Base-by-base conservation (phyloP, 2,113 vertebrate genomes). In the Colinus virginianus region DNA sequence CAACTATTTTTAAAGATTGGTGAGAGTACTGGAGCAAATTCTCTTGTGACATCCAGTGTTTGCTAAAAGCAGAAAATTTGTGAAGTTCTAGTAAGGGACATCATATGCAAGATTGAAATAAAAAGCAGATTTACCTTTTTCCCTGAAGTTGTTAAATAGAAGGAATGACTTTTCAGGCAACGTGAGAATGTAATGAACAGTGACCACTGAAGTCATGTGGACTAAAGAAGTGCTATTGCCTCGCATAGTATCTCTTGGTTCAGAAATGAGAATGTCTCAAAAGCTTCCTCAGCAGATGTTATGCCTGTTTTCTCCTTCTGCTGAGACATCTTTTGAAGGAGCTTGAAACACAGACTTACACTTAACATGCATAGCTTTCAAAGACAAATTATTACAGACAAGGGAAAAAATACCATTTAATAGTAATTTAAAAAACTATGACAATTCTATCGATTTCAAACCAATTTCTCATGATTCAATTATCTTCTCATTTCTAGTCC, bases 391-490 rank as follows among this genome's bases (percentile, higher is more conserved):
- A 86, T 94, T 78, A 78, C 9, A 68, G 23, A 45, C 58, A 66
- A 72, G 58, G 19, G 40, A 63, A 91, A 84, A 82, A 78, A 28
- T 5, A n/a, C 1, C 34, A 78, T 86, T 92, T 93, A 88, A 81
- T 45, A 95, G 59, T 68, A 84, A 91, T 91, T 86, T 86, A 87
- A 93, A 61, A 94, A 94, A 78, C 61, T 68, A 84, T 25, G 62
- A 88, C 53, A 78, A 91, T 90, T 84, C 56, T 81, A 71, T 75
- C 74, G 2, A 88, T 96, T 94, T 93, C 76, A 91, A 95, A 96
- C 81, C 69, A 84, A 86, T 88, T 93, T 90, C 69, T 84, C 66
- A 84, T 78, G 80, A 95, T 87, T 92, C 86, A 95, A 87, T 94
- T 93, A 93, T 84, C 70, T 78, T 88, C 70, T 93, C 58, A 84